Percentiles rank a stretch among this genome's conserved stretches.
Evolutionary conservation across 2,113 vertebrate species (phyloP).

Genomic region (Trogon melanurus): DNA sequence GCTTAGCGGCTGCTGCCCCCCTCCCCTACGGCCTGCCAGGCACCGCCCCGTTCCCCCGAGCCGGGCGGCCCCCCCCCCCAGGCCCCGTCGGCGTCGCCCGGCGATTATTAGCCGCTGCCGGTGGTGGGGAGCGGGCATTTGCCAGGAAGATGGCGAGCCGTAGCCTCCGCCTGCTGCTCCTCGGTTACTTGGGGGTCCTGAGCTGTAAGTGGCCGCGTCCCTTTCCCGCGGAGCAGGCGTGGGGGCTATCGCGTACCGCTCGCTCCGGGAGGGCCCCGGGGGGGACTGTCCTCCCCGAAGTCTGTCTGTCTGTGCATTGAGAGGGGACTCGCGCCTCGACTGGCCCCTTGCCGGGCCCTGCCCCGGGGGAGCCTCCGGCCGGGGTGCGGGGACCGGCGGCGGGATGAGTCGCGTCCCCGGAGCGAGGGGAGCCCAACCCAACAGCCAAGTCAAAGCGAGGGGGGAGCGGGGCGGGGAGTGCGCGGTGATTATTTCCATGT

Average conservation of each 20-base stretch:
- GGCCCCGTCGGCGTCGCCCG: not conserved
- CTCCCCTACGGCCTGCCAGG: not conserved
- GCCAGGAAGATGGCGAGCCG: slow-evolving; percentile 58
- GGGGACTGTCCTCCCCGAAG: too few relatives aligned
- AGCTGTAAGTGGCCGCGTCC: slow-evolving; percentile 59
- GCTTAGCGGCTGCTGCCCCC: not conserved
- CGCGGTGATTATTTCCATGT: not conserved
- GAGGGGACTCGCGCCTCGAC: too few relatives aligned
- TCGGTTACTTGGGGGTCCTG: slow-evolving; percentile 23
- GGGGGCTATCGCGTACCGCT: not conserved
- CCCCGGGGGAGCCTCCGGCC: not conserved
- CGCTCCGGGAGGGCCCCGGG: not conserved
- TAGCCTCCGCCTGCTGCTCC: not conserved
- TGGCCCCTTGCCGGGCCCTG: not conserved
- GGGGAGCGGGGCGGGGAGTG: not conserved
- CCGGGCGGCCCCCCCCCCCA: not conserved
- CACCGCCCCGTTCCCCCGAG: not conserved
- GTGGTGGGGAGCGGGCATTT: not conserved
- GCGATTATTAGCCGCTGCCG: not conserved
- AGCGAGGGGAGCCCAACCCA: not conserved
- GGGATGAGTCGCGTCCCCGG: too few relatives aligned
- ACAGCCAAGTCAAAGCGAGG: accelerated
- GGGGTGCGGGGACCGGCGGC: not conserved
- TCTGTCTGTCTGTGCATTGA: not conserved
- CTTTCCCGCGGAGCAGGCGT: not conserved